These are phyloP conservation scores for Grus americana DNA, from an alignment of 2,113 vertebrate genomes.

Conservation along the genomic window DNA sequence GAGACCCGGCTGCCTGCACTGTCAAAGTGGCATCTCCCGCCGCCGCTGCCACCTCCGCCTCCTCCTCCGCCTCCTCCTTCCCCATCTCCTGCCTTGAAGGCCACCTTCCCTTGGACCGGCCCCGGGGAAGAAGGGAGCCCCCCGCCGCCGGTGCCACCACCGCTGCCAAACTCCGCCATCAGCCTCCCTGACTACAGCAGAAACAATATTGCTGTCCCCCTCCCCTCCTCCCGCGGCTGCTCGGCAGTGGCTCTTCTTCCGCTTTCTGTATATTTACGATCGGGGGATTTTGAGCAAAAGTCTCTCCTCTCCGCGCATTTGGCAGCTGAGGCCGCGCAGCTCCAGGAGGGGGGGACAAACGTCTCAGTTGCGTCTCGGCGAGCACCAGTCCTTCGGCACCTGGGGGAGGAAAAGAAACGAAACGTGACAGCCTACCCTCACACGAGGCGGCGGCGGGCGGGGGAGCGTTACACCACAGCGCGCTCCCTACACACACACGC, in stretches of 20 bases:
- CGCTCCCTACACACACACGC: not conserved
- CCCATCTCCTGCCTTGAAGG: conserved; percentile 72
- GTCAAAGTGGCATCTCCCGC: conserved; percentile 73
- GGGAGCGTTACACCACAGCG: not conserved
- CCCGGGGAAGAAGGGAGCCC: conserved; percentile 71
- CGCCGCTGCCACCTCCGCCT: conserved; percentile 61
- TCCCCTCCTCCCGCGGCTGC: conserved; percentile 53
- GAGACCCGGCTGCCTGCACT: conserved; percentile 76
- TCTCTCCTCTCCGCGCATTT: conserved; percentile 18
- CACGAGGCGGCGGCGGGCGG: not conserved
- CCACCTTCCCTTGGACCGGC: conserved; percentile 65
- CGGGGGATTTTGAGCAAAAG: conserved; percentile 13
- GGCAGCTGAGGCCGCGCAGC: conserved; percentile 1
- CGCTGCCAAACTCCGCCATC: conserved; percentile 77
- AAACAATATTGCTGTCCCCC: conserved; percentile 49
- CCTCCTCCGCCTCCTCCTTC: conserved; percentile 65
- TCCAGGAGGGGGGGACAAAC: not conserved
- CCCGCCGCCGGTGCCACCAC: conserved; percentile 63
- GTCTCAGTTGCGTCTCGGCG: not conserved
- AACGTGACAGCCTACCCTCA: conserved; percentile 43
- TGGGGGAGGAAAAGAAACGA: conserved; percentile 23
- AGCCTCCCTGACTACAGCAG: conserved; percentile 64
- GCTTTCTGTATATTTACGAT: conserved; percentile 49
- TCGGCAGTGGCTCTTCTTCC: conserved; percentile 59
- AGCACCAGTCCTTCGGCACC: conserved; percentile 56